Evolutionary conservation across 2,797 vertebrate species (phyloP).

Genomic region (Acipenser ruthenus): DNA sequence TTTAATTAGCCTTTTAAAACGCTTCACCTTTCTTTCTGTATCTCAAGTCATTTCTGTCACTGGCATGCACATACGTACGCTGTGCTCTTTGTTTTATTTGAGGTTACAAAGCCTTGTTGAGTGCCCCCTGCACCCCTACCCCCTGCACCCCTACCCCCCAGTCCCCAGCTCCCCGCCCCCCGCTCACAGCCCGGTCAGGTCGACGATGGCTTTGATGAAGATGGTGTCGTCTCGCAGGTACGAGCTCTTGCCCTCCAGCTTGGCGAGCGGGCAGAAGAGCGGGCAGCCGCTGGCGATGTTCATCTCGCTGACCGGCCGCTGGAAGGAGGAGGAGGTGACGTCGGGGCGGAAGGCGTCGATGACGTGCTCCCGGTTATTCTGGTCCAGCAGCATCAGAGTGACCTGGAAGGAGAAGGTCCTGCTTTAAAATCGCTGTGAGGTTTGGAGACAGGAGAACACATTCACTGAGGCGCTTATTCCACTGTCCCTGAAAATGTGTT

Average conservation of each 20-base stretch:
- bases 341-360: slow-evolving; percentile 94
- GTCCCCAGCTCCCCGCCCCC: slow-evolving; percentile 13
- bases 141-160: neutral
- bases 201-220: slow-evolving; percentile 95
- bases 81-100: no score
- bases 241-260: slow-evolving; percentile 82
- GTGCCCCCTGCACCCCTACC: neutral
- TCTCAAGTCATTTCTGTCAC: slow-evolving; percentile 21
- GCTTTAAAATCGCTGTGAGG: neutral
- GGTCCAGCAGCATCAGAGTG: slow-evolving; percentile 92
- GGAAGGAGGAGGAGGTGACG: slow-evolving; percentile 87
- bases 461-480: neutral
- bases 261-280: slow-evolving; percentile 85
- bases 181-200: slow-evolving; percentile 80
- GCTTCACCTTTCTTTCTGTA: slow-evolving; percentile 41
- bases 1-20: neutral
- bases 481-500: no score
- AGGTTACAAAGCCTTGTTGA: no score
- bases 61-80: no score
- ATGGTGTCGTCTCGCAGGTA: slow-evolving; percentile 88
- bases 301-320: slow-evolving; percentile 86
- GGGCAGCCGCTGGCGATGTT: slow-evolving; percentile 97
- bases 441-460: neutral
- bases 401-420: slow-evolving; percentile 54
- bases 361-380: slow-evolving; percentile 94